These are phyloP conservation scores for Caenorhabditis inopinata DNA, from an alignment of 1,140 invertebrate species.

Conservation along the genomic window DNA sequence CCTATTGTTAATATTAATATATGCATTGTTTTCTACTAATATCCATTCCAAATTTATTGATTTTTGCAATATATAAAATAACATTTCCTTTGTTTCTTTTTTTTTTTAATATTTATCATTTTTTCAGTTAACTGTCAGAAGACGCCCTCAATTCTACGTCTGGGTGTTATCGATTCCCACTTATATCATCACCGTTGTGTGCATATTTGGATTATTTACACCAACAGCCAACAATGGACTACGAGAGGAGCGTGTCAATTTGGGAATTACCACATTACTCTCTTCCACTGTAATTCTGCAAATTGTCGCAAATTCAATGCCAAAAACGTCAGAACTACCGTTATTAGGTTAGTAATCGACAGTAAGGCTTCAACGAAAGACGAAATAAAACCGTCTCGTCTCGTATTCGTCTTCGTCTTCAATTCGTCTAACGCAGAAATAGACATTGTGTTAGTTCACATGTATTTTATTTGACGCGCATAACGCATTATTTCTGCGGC, in stretches of 20 bases:
- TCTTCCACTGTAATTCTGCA: slow-evolving; percentile 45
- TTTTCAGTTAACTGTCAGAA: slow-evolving; percentile 14
- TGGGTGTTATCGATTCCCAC: slow-evolving; percentile 43
- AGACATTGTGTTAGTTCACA: no score
- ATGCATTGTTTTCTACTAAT: no score
- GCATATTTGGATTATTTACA: slow-evolving; percentile 40
- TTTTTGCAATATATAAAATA: no score
- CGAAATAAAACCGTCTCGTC: no score
- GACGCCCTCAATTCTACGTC: slow-evolving; percentile 40
- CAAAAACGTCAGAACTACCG: slow-evolving; percentile 40
- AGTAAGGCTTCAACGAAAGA: no score
- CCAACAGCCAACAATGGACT: slow-evolving; percentile 39
- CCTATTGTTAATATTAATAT: no score
- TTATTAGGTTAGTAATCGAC: slow-evolving; percentile 39
- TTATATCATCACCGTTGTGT: slow-evolving; percentile 39
- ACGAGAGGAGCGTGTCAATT: slow-evolving; percentile 42
- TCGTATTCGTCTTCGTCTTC: no score
- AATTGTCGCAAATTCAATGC: slow-evolving; percentile 44
- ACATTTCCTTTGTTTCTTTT: no score
- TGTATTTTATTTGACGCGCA: no score
- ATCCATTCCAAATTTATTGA: no score
- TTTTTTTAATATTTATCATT: not conserved
- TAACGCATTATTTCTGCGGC: no score
- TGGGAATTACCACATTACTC: slow-evolving; percentile 43
- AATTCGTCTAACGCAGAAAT: no score